Conservation (phyloP, 2,113 vertebrate genomes). For the Tricholaema leucomelas region DNA sequence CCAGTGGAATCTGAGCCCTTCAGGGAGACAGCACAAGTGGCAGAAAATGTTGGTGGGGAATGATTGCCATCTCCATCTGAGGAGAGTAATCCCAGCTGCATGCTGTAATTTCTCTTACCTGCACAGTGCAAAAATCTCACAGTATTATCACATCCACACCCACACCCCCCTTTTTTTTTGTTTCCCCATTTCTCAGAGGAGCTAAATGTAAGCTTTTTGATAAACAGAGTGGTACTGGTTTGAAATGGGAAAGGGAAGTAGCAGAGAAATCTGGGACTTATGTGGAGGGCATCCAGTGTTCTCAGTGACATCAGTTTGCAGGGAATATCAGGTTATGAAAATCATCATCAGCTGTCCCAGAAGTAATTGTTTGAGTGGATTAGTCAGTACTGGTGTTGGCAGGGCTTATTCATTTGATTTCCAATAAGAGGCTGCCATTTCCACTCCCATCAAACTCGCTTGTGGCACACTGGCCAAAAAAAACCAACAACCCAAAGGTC, state of each 20-base stretch:
- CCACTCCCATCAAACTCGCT: not conserved
- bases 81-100: not conserved
- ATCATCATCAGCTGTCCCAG: not conserved
- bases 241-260: not conserved
- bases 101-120: not conserved
- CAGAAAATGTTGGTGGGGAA: not conserved
- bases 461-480: not conserved
- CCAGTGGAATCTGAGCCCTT: not conserved
- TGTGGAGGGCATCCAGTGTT: not conserved
- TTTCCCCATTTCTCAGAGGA: not conserved
- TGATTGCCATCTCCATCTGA: not conserved
- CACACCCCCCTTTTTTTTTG: too few species aligned
- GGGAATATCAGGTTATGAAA: not conserved
- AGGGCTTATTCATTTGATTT: not conserved
- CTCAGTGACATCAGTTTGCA: not conserved
- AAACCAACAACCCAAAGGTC: not conserved
- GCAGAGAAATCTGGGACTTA: not conserved
- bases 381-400: conserved; percentile 18
- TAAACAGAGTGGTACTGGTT: not conserved
- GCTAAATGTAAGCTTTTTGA: not conserved
- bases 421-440: not conserved
- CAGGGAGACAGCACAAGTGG: not conserved
- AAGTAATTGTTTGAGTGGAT: conserved; percentile 23
- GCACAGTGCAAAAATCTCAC: not conserved
- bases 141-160: not conserved